Evolutionary conservation across 1,140 invertebrate species (phyloP), one percentile per base, ranked within the genome.

Genomic region (Zeugodacus cucurbitae): DNA sequence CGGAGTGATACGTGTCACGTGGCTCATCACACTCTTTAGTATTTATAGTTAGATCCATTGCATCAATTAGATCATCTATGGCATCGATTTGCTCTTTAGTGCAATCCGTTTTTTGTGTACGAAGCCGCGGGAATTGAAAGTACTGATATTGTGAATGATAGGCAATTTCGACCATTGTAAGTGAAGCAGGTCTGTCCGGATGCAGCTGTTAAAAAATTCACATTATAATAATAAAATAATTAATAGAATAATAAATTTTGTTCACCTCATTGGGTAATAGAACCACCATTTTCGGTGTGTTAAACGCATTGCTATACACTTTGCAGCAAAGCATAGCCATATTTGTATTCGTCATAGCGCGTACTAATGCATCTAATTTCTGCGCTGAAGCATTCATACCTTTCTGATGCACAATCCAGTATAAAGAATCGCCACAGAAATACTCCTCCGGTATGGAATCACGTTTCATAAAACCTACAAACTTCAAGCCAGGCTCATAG

Each of bases 151-250:
- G 92, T 5, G 88, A 62, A 82, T 92, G 89, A 86, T 91, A 92
- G 1, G 91, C 91, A n/a, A 93, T 48, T 48, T 93, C 92, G 34
- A 90, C n/a, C 92, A 93, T 93, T 10, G 90, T 90, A 1, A 93
- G 70, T 0, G 85, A 58, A 3, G 92, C 91, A 22, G 91, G 92
- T 2, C 89, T 74, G 11, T 82, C 78, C 2, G 92, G 90, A 41
- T 90, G 88, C 0, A 91, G 87, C 88, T 89, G 54, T 14, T 41
- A 59, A 87, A 57, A 64, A 86, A 37, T 70, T 44, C 17, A 11
- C 34, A 32, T 48, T 29, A 6, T 2, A 34, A 34, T 74, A 22
- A 32, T 58, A 57, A 32, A 4, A 74, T 22, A 58, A n/a, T 20
- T 37, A 82, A 88, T 32, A 41, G n/a, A 64, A 29, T 32, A 37